Conservation (phyloP, 2,797 vertebrate species). For the Eulemur mongoz region DNA sequence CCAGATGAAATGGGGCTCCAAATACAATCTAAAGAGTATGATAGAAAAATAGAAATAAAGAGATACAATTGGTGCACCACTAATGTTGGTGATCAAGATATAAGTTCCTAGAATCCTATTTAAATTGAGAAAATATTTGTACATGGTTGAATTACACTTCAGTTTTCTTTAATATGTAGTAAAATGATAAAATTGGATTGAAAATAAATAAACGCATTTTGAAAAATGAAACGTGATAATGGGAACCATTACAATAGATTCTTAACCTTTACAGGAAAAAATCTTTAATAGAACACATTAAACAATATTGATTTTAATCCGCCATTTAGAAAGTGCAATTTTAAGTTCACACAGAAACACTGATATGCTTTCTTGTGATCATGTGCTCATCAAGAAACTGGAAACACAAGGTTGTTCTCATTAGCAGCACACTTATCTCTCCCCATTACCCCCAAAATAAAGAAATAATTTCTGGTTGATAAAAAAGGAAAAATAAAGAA, state of each 20-base stretch:
- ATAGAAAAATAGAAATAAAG: not conserved
- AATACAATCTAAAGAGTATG: not conserved
- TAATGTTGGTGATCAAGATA: not conserved
- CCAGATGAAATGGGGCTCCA: not conserved
- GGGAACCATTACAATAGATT: not conserved
- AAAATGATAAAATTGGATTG: not conserved
- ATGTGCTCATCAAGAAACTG: not conserved
- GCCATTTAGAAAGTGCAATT: not conserved
- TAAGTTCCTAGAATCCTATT: not conserved
- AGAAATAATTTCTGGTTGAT: not conserved
- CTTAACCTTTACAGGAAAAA: not conserved
- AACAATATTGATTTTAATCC: not conserved
- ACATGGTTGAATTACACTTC: not conserved
- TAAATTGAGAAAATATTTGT: not conserved
- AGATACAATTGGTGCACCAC: accelerated
- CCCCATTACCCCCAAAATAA: not conserved
- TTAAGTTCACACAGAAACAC: not conserved
- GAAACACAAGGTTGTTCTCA: not conserved
- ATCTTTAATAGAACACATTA: not conserved
- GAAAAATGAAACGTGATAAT: not conserved
- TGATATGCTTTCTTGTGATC: not conserved
- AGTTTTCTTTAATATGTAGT: not conserved
- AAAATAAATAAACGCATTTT: not conserved
- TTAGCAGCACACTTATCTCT: not conserved
- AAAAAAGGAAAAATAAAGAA: not conserved